Base-by-base conservation (phyloP, 2,113 vertebrate species). In the Ophthalmolycus amberensis region DNA sequence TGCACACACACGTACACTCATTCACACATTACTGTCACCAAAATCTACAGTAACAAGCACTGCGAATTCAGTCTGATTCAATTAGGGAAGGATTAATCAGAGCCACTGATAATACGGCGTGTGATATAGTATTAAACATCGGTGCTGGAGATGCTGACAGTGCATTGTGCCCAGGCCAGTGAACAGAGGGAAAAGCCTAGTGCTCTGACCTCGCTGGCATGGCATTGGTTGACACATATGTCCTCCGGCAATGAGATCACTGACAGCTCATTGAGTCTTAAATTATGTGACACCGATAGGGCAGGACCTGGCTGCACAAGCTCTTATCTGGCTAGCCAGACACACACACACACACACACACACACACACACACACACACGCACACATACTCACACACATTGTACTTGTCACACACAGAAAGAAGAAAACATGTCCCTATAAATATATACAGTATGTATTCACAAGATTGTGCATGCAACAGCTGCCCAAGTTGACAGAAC, bases 231-330 rank as follows among this genome's bases (percentile, higher is more conserved):
- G 80, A 86, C 63, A 60, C 88, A 88, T 84, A 81, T 88, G 80
- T 90, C 87, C 90, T 85, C 70, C 44, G n/a, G 88, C 80, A 73
- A 80, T 84, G 71, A 89, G 86, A 84, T 78, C 71, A 69, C 67
- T 82, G 88, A 88, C 85, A 93, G 78, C 75, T 90, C 85, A 92
- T 90, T 89, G 86, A 82, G 67, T 85, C 77, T 88, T 86, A 90
- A 92, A 90, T 91, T 83, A 94, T 85, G 83, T 80, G 80, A 85
- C 83, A 63, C 52, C 52, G 60, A 87, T 84, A 54, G 87, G 82
- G 79, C 87, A 80, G 62, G 71, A 84, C 67, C 67, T 77, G 83
- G 74, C 66, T 65, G 76, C 46, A 63, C 74, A 37, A 34, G 67
- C 70, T 82, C 84, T 77, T 85, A 82, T 91, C 83, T 70, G 52